Conservation (phyloP, 1,140 invertebrate genomes). For the Sarcophaga peregrina region DNA sequence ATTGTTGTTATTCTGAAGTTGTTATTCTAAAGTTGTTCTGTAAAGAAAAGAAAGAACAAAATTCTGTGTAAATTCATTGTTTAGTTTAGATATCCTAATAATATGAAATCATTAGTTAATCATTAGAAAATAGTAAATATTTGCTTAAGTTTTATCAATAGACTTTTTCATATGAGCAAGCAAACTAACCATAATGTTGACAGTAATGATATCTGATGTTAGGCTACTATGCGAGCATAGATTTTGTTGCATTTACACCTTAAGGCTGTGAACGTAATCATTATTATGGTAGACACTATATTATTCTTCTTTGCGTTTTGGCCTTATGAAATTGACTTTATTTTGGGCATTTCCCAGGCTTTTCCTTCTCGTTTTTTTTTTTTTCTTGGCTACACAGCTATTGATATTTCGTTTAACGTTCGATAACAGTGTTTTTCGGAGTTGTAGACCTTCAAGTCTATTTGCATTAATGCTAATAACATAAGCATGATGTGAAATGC, state of each 20-base stretch:
- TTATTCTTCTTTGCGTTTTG: too few relatives aligned
- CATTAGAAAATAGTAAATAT: too few relatives aligned
- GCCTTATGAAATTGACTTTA: constrained; percentile 31
- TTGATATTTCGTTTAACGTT: background rate
- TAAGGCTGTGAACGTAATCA: background rate
- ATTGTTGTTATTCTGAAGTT: too few relatives aligned
- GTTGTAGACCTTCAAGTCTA: constrained; percentile 21
- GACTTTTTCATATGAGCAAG: too few relatives aligned
- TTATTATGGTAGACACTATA: too few relatives aligned
- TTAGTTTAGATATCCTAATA: too few relatives aligned
- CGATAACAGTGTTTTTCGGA: constrained; percentile 19
- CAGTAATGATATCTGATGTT: constrained; percentile 31
- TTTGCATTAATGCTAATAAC: constrained; percentile 39
- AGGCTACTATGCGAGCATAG: background rate
- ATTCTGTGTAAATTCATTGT: too few relatives aligned
- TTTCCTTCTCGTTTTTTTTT: background rate
- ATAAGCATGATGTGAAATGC: constrained; percentile 18
- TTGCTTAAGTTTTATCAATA: too few relatives aligned
- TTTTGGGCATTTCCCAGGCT: constrained; percentile 32
- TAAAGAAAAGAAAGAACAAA: too few relatives aligned
- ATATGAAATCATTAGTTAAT: too few relatives aligned
- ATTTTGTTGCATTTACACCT: background rate
- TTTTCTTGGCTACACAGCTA: too few relatives aligned
- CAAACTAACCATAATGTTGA: background rate
- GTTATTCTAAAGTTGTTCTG: too few relatives aligned